phyloP scores from a whole-genome alignment of 2,888 invertebrate genomes.

The Andrena flavipes region DNA sequence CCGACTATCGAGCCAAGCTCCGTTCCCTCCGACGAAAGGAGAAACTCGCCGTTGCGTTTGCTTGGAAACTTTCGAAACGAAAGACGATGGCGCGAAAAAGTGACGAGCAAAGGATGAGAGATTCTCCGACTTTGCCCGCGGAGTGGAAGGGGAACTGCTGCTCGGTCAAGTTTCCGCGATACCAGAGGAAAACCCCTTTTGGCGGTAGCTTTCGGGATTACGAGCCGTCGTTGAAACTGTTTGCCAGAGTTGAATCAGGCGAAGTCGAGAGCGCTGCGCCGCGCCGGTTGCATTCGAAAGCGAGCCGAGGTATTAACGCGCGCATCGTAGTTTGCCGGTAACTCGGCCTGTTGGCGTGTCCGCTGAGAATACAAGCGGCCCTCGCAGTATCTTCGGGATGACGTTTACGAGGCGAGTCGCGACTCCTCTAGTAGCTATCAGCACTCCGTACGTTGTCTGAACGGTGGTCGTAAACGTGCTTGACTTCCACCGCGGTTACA shows the following conservation, averaged over 20 bases:
- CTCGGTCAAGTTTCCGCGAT: constrained; percentile 12
- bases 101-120: background rate
- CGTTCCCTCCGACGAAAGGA: background rate
- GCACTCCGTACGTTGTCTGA: background rate
- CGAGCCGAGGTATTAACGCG: constrained; percentile 53
- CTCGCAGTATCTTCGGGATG: background rate
- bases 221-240: constrained; percentile 37
- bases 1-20: background rate
- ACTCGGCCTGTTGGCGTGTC: constrained; percentile 20
- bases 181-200: background rate
- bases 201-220: constrained; percentile 40
- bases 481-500: background rate
- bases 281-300: constrained; percentile 43
- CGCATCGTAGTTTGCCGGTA: constrained; percentile 17
- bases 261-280: constrained; percentile 24
- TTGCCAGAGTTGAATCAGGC: constrained; percentile 31
- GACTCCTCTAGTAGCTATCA: background rate
- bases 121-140: background rate
- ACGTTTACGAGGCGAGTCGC: constrained; percentile 28
- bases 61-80: constrained; percentile 36
- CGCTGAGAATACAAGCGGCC: constrained; percentile 34
- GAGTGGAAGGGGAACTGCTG: background rate
- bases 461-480: background rate
- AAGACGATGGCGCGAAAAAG: constrained; percentile 30
- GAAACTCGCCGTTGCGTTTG: background rate